Evolutionary conservation across 2,113 vertebrate genomes (phyloP).

Genomic region (Aleadryas rufinucha): DNA sequence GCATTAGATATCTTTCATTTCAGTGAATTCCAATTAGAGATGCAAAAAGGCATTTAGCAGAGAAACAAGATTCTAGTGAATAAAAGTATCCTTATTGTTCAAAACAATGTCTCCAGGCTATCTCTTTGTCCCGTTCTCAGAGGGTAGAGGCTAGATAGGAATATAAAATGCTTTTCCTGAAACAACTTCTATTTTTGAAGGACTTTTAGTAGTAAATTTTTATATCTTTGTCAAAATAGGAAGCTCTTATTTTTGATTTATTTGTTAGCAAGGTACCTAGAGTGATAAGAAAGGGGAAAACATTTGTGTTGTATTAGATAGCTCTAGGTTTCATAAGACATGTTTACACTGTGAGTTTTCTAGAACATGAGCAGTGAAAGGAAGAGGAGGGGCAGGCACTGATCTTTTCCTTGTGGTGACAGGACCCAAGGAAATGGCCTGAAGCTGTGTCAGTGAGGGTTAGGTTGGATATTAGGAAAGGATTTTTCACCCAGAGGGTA

Average conservation of each 20-base stretch:
- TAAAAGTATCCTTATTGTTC: background rate
- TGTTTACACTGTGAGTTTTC: background rate
- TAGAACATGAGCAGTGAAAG: background rate
- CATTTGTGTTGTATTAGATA: background rate
- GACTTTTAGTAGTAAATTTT: background rate
- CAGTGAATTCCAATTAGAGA: slow-evolving; percentile 1
- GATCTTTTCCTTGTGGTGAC: background rate
- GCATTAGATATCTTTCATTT: slow-evolving; percentile 9
- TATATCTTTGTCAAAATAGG: background rate
- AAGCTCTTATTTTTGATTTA: background rate
- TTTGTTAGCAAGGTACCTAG: background rate
- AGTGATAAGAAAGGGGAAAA: background rate
- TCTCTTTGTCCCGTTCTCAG: background rate
- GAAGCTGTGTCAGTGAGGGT: background rate
- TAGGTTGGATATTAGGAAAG: background rate
- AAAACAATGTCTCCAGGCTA: background rate
- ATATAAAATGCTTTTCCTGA: background rate
- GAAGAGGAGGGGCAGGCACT: background rate
- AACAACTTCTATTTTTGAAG: background rate
- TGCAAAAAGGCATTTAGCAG: background rate
- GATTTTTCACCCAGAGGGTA: fast-evolving
- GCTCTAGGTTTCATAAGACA: background rate
- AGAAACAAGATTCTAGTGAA: background rate
- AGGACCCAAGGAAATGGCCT: background rate
- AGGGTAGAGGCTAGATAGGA: background rate